Evolutionary conservation across 2,888 invertebrate species (phyloP).

Genomic region (Piscicola geometra): DNA sequence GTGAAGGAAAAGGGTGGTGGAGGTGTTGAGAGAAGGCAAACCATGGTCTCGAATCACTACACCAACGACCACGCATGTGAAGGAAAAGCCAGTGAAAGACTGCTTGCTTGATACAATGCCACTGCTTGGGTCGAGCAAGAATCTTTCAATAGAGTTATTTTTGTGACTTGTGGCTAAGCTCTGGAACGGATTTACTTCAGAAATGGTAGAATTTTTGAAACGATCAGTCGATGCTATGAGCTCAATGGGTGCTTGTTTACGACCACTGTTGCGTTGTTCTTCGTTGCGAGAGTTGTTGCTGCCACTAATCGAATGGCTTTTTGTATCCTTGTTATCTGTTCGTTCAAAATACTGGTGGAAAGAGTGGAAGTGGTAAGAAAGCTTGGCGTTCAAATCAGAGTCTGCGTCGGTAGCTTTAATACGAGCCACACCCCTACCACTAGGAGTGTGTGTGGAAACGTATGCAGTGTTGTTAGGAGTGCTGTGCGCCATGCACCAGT

Average conservation of each 20-base stretch:
- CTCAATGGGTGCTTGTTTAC: too few relatives aligned
- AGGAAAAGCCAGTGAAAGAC: not conserved
- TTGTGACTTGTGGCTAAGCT: not conserved
- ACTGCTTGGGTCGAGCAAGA: not conserved
- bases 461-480: conserved; percentile 27
- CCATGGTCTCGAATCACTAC: conserved; percentile 31
- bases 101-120: conserved; percentile 5
- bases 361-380: conserved; percentile 12
- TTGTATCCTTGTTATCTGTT: not conserved
- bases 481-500: conserved; percentile 9
- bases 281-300: not conserved
- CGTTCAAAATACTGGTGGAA: conserved; percentile 7
- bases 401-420: conserved; percentile 30
- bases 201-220: not conserved
- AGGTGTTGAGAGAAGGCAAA: conserved; percentile 13
- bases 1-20: conserved; percentile 32
- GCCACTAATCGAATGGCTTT: not conserved
- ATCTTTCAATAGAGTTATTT: not conserved
- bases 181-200: not conserved
- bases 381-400: conserved; percentile 21
- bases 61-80: not conserved
- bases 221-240: not conserved
- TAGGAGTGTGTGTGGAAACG: conserved; percentile 23
- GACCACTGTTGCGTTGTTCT: too few relatives aligned
- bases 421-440: conserved; percentile 9